A percentile compares a stretch with the other conserved stretches of the same genome.
Conservation (phyloP, 1,140 invertebrate genomes). For the Stegodyphus mimosarum region DNA sequence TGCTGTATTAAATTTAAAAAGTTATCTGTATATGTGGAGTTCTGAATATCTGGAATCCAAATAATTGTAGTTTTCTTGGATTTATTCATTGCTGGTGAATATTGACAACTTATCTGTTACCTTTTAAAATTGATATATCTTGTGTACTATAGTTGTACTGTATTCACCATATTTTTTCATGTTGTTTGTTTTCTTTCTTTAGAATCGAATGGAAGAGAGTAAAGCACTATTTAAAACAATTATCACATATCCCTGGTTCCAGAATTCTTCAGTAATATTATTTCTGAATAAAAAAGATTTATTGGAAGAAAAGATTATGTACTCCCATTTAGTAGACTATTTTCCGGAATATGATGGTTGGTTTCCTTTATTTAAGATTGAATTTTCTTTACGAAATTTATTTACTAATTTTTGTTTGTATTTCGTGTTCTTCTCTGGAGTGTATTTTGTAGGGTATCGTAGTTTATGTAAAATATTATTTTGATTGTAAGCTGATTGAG, state of each 20-base stretch:
- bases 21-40: no score
- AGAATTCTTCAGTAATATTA: slow-evolving; percentile 99
- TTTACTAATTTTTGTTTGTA: neutral
- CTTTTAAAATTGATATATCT: no score
- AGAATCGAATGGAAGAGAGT: slow-evolving; percentile 99
- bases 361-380: neutral
- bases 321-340: slow-evolving; percentile 99
- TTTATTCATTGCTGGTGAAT: no score
- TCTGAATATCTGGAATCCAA: no score
- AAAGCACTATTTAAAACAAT: slow-evolving; percentile 99
- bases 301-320: slow-evolving; percentile 99
- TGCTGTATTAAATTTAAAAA: no score
- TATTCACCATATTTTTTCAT: neutral
- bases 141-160: no score
- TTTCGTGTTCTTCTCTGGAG: no score
- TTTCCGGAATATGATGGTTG: slow-evolving; percentile 97
- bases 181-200: slow-evolving; percentile 72
- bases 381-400: neutral
- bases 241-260: slow-evolving; percentile 99
- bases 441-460: no score
- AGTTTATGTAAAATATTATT: no score
- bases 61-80: no score
- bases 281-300: slow-evolving; percentile 99
- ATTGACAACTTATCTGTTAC: no score
- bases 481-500: no score